Conservation (phyloP, 2,888 invertebrate genomes). For the Xanthorhoe spadicearia region DNA sequence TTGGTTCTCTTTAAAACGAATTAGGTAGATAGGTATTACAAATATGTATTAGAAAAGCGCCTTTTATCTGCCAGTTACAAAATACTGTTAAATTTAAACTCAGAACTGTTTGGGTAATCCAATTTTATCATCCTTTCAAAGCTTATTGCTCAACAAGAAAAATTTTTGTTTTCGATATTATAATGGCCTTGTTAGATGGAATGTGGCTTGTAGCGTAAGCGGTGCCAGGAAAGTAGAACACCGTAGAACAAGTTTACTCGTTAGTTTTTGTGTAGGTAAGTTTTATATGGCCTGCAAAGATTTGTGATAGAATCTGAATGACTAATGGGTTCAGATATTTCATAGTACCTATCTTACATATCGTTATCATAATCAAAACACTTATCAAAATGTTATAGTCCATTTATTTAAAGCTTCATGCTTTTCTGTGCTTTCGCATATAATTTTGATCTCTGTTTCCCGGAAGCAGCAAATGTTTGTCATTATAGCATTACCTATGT, state of each 20-base stretch:
- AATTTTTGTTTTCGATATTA: constrained; percentile 30
- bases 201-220: constrained; percentile 34
- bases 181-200: constrained; percentile 34
- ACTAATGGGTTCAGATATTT: not conserved
- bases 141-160: constrained; percentile 5
- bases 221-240: constrained; percentile 36
- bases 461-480: constrained; percentile 32
- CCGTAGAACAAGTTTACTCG: constrained; percentile 32
- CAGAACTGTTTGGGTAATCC: not conserved
- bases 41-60: not conserved
- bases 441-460: constrained; percentile 15
- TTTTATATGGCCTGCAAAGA: not conserved
- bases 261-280: constrained; percentile 18
- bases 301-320: not conserved
- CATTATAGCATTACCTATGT: constrained; percentile 8
- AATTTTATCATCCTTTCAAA: not conserved
- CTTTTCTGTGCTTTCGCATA: too few species aligned
- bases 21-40: not conserved
- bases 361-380: too few species aligned
- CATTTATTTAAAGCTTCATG: too few species aligned
- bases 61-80: not conserved
- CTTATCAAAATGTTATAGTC: too few species aligned
- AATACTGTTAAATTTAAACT: not conserved
- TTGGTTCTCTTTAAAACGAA: too few species aligned
- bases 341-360: not conserved